Conservation (phyloP, 2,888 invertebrate genomes). For the Dryocosmus kuriphilus region DNA sequence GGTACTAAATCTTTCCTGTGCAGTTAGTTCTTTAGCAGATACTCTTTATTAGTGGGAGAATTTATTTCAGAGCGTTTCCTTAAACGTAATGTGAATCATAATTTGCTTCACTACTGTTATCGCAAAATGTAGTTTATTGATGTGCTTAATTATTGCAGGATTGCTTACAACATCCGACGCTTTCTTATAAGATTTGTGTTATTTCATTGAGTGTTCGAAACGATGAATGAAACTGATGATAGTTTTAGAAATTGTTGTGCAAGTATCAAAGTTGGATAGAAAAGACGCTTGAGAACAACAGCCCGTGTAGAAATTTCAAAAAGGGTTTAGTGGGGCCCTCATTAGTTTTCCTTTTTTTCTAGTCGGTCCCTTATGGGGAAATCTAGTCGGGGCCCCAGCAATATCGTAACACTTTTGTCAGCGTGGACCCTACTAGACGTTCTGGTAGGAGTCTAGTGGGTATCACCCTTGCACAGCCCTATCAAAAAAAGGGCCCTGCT, state of each 20-base stretch:
- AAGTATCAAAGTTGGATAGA: too few species aligned
- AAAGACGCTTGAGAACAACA: too few species aligned
- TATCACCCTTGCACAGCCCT: too few species aligned
- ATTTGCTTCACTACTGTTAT: slow-evolving; percentile 7
- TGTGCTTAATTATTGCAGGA: background rate
- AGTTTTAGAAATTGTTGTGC: background rate
- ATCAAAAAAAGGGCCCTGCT: too few species aligned
- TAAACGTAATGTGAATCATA: slow-evolving; percentile 11
- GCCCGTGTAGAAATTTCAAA: too few species aligned
- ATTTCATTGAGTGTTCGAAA: background rate
- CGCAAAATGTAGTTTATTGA: background rate
- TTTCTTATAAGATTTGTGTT: background rate
- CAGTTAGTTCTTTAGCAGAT: slow-evolving; percentile 25
- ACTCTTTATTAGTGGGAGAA: slow-evolving; percentile 19
- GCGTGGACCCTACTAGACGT: too few species aligned
- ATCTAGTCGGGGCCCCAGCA: too few species aligned
- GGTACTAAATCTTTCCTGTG: slow-evolving; percentile 32
- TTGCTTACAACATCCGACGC: background rate
- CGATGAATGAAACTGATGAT: background rate
- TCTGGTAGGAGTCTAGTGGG: too few species aligned
- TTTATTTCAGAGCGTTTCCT: slow-evolving; percentile 34
- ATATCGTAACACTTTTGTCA: too few species aligned
- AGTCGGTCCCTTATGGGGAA: too few species aligned
- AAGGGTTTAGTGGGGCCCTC: too few species aligned
- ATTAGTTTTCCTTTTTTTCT: too few species aligned